Evolutionary conservation across 2,888 invertebrate genomes (phyloP).

Genomic region (Melipona bicolor): DNA sequence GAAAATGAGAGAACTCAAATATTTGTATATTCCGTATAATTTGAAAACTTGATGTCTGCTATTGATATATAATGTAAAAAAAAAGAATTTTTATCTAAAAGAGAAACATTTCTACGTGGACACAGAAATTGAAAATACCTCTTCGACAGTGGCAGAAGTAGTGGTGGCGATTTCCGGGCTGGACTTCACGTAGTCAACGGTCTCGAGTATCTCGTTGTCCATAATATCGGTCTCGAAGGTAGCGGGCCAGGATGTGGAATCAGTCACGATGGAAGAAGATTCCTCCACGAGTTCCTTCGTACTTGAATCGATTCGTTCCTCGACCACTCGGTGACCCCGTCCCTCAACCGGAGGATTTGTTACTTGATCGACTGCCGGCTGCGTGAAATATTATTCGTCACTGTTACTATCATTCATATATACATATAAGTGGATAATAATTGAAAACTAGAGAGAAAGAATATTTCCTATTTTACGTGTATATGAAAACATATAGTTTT

Average conservation of each 20-base stretch:
- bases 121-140: slow-evolving; percentile 46
- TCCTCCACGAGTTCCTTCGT: slow-evolving; percentile 58
- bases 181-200: slow-evolving; percentile 73
- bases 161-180: slow-evolving; percentile 65
- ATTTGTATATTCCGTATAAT: too few relatives aligned
- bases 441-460: too few relatives aligned
- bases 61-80: too few relatives aligned
- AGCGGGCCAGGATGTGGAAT: slow-evolving; percentile 64
- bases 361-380: slow-evolving; percentile 72
- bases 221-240: slow-evolving; percentile 77
- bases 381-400: neutral
- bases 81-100: too few relatives aligned
- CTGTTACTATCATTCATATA: neutral
- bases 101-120: neutral
- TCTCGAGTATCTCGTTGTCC: slow-evolving; percentile 81
- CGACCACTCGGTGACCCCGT: slow-evolving; percentile 78
- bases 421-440: neutral
- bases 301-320: slow-evolving; percentile 66
- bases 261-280: slow-evolving; percentile 63
- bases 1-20: too few relatives aligned
- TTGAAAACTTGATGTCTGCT: too few relatives aligned
- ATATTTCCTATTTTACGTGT: too few relatives aligned
- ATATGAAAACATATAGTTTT: too few relatives aligned
- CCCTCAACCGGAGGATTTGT: slow-evolving; percentile 76
- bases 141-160: slow-evolving; percentile 47